These are phyloP conservation scores for Neostethus bicornis DNA, from an alignment of 2,797 vertebrate species.

Conservation along the genomic window DNA sequence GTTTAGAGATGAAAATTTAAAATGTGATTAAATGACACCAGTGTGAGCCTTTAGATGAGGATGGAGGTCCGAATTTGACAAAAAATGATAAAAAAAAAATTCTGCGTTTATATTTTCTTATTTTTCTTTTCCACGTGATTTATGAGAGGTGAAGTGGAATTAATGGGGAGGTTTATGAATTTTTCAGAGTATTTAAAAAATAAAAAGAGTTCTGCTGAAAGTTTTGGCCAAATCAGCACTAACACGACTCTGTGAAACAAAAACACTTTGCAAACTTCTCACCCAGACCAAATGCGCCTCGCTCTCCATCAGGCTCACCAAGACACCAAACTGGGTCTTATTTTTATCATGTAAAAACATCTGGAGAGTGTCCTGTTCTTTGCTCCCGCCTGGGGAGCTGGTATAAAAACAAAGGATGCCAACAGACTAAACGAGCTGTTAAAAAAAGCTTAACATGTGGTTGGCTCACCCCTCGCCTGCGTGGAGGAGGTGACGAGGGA, in stretches of 20 bases:
- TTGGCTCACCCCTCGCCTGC: no score
- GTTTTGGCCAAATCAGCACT: conserved; percentile 37
- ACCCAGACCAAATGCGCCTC: conserved; percentile 26
- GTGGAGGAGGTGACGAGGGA: no score
- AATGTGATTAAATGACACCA: not conserved
- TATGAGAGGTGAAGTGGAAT: conserved; percentile 19
- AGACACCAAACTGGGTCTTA: not conserved
- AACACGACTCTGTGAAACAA: conserved; percentile 3
- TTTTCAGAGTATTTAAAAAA: conserved; percentile 40
- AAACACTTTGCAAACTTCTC: conserved; percentile 18
- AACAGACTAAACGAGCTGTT: no score
- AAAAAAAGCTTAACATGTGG: no score
- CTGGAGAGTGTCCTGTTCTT: no score
- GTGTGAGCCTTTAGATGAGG: not conserved
- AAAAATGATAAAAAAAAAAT: not conserved
- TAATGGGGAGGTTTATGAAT: conserved; percentile 33
- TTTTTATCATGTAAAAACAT: no score
- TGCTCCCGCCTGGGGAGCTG: no score
- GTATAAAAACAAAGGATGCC: no score
- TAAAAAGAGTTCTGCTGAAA: not conserved
- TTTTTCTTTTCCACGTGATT: conserved; percentile 10
- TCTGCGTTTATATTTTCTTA: not conserved
- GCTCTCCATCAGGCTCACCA: not conserved
- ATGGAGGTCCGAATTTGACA: not conserved
- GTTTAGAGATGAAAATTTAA: no score